A percentile compares a stretch with the other conserved stretches of the same genome.
These are phyloP conservation scores for Pipa parva DNA, from an alignment of 2,113 vertebrate genomes.

Conservation along the genomic window DNA sequence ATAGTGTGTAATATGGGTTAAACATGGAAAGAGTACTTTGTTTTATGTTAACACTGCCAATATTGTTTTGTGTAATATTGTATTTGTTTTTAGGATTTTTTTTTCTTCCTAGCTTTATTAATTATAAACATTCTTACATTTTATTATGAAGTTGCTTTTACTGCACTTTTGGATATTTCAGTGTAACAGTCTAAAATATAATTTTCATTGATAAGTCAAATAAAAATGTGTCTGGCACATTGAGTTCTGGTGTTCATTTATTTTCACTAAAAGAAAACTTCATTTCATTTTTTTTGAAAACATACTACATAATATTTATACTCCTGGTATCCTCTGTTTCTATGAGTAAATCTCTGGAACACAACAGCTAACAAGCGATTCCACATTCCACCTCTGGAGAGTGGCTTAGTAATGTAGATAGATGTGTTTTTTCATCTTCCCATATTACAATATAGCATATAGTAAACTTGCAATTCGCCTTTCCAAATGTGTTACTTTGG, in stretches of 20 bases:
- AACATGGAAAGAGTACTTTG: neutral
- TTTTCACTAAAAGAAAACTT: too few species aligned
- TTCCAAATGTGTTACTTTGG: too few species aligned
- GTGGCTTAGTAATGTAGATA: too few species aligned
- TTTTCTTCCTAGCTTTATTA: slow-evolving; percentile 31
- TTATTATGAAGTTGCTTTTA: slow-evolving; percentile 46
- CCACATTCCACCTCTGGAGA: too few species aligned
- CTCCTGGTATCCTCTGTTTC: too few species aligned
- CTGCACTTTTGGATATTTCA: slow-evolving; percentile 44
- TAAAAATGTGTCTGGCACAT: slow-evolving; percentile 6
- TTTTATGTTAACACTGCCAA: slow-evolving; percentile 4
- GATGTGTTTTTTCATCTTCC: too few species aligned
- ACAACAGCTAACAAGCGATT: too few species aligned
- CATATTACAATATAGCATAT: too few species aligned
- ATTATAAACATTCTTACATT: slow-evolving; percentile 47
- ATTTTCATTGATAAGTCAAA: slow-evolving; percentile 54
- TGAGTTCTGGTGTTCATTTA: neutral
- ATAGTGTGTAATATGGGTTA: neutral
- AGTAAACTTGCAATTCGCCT: too few species aligned
- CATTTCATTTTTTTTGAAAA: too few species aligned
- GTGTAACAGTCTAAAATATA: slow-evolving; percentile 50
- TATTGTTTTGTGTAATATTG: neutral
- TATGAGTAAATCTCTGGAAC: too few species aligned
- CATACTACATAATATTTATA: too few species aligned
- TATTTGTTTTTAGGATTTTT: slow-evolving; percentile 44